Evolutionary conservation across 2,888 invertebrate genomes (phyloP), one percentile per base, ranked within the genome.

Genomic region (Pimpla rufipes): DNA sequence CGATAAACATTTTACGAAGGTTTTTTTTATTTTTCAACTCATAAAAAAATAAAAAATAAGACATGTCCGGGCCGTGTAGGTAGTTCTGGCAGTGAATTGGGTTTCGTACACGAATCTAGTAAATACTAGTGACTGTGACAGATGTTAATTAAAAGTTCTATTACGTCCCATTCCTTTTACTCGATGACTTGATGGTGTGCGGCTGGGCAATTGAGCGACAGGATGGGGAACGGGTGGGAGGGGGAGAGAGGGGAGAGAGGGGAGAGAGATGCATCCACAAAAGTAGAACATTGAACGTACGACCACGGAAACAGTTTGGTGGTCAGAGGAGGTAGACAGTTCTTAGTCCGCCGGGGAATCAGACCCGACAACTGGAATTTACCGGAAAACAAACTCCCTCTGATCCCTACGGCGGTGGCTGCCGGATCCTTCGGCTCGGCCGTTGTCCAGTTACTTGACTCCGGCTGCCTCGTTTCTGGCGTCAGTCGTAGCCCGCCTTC

Each of bases 321-420:
- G 52, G 83, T 35, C 68, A 35, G 55, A 71, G 76, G 57, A 18
- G 66, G 81, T 57, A 55, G 50, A 62, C 62, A 55, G 70, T 79
- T 85, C 85, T 82, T 79, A 87, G 88, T 88, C 89, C 90, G 85
- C 84, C 87, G 89, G 90, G 90, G 91, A 92, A 91, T 91, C 90
- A 91, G 88, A 89, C 89, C 85, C 89, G 89, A 88, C 90, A 89
- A 88, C 86, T 88, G 87, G 90, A 91, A 92, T 91, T 87, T 90
- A 86, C 86, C 86, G 84, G 87, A 87, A 90, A 91, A 90, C 89
- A 88, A 89, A 91, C 88, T 88, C 88, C 79, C 85, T 83, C 75
- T 68, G 82, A 85, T 84, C 86, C 85, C 84, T 83, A 71, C 67
- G 84, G 81, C 73, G 59, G 52, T 47, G 42, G 59, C 62, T 80